phyloP scores from a whole-genome alignment of 2,113 vertebrate genomes.

The Coptodon bakossiorum region DNA sequence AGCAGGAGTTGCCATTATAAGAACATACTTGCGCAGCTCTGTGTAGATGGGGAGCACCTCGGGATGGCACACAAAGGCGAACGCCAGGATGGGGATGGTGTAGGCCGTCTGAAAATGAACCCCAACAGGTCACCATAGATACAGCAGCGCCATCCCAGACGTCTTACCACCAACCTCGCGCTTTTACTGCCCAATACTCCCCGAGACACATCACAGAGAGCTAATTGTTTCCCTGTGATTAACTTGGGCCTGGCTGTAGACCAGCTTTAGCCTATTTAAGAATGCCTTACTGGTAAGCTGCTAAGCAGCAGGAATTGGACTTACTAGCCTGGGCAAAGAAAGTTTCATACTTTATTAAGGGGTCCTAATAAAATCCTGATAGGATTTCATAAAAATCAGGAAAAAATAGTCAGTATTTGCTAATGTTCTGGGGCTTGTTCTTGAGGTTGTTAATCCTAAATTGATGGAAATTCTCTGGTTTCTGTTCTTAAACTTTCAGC shows the following conservation, averaged over 20 bases:
- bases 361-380: background rate
- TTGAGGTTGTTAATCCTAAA: background rate
- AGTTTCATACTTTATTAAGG: slow-evolving; percentile 13
- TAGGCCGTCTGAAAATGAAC: slow-evolving; percentile 87
- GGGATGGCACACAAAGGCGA: slow-evolving; percentile 97
- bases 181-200: slow-evolving; percentile 53
- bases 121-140: slow-evolving; percentile 70
- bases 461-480: background rate
- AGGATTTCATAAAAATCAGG: background rate
- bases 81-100: slow-evolving; percentile 98
- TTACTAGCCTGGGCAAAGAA: background rate
- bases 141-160: slow-evolving; percentile 55
- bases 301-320: slow-evolving; percentile 21
- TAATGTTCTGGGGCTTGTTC: background rate
- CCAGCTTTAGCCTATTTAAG: slow-evolving; percentile 43
- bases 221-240: slow-evolving; percentile 67
- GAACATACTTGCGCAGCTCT: slow-evolving; percentile 92
- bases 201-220: slow-evolving; percentile 55
- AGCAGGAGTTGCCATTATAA: background rate
- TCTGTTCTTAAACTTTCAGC: background rate
- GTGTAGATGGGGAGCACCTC: slow-evolving; percentile 99
- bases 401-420: background rate
- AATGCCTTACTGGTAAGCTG: slow-evolving; percentile 41
- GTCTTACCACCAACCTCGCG: slow-evolving; percentile 51
- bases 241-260: slow-evolving; percentile 46